Base-by-base conservation (phyloP, 1,140 invertebrate species). In the Nomia melanderi region DNA sequence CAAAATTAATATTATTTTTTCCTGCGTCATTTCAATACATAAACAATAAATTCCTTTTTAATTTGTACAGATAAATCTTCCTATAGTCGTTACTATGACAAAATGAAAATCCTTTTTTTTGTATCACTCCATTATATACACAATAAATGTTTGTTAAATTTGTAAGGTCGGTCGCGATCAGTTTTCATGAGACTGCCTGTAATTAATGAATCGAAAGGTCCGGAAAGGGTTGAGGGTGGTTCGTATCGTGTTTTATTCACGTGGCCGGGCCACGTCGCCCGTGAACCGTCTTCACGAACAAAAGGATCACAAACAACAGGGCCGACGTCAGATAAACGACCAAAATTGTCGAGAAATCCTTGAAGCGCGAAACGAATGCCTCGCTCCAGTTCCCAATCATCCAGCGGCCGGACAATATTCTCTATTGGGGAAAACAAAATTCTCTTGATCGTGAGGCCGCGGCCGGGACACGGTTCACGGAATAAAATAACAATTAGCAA, bases 331-430 rank as follows among this genome's bases (percentile, higher is more conserved):
- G 77, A 83, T 80, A 84, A 83, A 77, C 77, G 82, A 65, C 41
- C 77, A 64, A 83, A 84, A 84, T 83, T 80, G 73, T 64, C 53
- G 82, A 71, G 77, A 59, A 83, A 67, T 65, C 53, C 66, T 54
- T 83, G 82, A 84, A 84, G 81, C 82, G 82, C 82, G 69, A 84
- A 84, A 72, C 78, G 70, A 83, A 80, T 77, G 78, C 56, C 79
- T 80, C 82, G 82, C 82, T 73, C 82, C 82, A 84, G 59, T 84
- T 84, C 81, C 72, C 82, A 84, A 84, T 84, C 81, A 84, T 74
- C 69, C 69, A 60, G 56, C 63, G 72, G 36, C 50, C 50, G 41
- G 33, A 44, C 44, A 65, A 47, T 44, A 67, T 76, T 78, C 75
- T 74, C 14, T 71, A 79, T 83, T 47, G 69, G 31, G 71, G 63